phyloP scores from a whole-genome alignment of 2,888 invertebrate species.

The Hesperia comma region DNA sequence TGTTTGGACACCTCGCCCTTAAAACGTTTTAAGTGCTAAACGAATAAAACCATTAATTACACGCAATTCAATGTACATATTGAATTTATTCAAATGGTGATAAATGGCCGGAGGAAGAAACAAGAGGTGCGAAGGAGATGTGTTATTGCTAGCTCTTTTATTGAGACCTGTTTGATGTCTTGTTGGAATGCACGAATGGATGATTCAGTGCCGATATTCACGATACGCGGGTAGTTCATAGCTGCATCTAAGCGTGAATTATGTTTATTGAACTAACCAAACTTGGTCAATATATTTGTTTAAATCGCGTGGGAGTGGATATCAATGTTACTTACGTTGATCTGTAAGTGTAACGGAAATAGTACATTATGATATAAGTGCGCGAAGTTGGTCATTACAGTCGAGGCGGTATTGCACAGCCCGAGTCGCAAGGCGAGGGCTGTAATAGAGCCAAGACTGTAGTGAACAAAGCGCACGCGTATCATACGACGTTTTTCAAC shows the following conservation, averaged over 20 bases:
- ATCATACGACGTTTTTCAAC: too few relatives aligned
- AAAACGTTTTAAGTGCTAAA: constrained; percentile 83
- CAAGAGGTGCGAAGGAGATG: constrained; percentile 73
- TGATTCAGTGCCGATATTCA: constrained; percentile 62
- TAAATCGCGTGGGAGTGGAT: constrained; percentile 25
- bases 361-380: too few relatives aligned
- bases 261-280: constrained; percentile 36
- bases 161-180: constrained; percentile 48
- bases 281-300: constrained; percentile 36
- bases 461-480: too few relatives aligned
- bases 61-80: constrained; percentile 83
- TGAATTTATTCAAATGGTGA: constrained; percentile 84
- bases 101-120: constrained; percentile 73
- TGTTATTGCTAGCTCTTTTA: constrained; percentile 47
- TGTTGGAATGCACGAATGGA: constrained; percentile 57
- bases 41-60: constrained; percentile 85
- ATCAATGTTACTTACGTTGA: too few relatives aligned
- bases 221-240: constrained; percentile 40
- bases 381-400: too few relatives aligned
- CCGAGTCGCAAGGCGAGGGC: too few relatives aligned
- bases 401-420: too few relatives aligned
- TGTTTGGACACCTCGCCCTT: constrained; percentile 83
- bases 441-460: too few relatives aligned
- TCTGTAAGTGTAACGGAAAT: constrained; percentile 3
- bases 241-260: constrained; percentile 36